A percentile compares a stretch with the other conserved stretches of the same genome.
Conservation (phyloP, 2,797 vertebrate species). For the Peromyscus melanophrys region DNA sequence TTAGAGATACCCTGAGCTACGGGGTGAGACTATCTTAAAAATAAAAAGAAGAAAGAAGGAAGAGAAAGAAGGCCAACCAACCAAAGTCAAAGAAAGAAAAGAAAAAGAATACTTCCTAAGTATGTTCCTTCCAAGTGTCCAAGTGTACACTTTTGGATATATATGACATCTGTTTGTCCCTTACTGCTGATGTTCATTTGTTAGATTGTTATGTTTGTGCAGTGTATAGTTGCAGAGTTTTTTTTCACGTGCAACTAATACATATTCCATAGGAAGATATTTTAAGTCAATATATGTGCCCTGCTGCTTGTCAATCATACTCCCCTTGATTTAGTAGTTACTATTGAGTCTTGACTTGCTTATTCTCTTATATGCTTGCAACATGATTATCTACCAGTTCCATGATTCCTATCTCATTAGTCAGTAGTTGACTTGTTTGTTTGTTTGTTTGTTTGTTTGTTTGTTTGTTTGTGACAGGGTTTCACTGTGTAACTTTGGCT, state of each 20-base stretch:
- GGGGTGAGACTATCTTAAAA: neutral
- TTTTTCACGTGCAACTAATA: conserved; percentile 2
- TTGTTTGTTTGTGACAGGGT: neutral
- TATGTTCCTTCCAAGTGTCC: neutral
- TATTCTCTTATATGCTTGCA: conserved; percentile 25
- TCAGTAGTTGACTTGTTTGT: neutral
- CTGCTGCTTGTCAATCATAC: neutral
- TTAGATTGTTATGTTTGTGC: neutral
- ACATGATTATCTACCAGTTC: conserved; percentile 45
- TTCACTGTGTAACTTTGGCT: neutral
- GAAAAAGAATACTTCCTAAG: neutral
- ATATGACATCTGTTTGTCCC: neutral
- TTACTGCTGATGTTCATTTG: conserved; percentile 49
- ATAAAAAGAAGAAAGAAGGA: neutral
- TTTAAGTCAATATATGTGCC: conserved; percentile 30
- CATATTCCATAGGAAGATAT: neutral
- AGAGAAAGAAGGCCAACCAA: neutral
- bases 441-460: neutral
- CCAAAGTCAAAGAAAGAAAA: neutral
- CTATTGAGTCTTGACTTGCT: conserved; percentile 6
- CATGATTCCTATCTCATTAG: neutral
- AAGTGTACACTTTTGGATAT: neutral
- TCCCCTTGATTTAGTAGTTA: conserved; percentile 29
- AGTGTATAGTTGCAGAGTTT: neutral
- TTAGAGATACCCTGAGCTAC: neutral